phyloP scores from a whole-genome alignment of 2,888 invertebrate species.

The Platynereis dumerilii region DNA sequence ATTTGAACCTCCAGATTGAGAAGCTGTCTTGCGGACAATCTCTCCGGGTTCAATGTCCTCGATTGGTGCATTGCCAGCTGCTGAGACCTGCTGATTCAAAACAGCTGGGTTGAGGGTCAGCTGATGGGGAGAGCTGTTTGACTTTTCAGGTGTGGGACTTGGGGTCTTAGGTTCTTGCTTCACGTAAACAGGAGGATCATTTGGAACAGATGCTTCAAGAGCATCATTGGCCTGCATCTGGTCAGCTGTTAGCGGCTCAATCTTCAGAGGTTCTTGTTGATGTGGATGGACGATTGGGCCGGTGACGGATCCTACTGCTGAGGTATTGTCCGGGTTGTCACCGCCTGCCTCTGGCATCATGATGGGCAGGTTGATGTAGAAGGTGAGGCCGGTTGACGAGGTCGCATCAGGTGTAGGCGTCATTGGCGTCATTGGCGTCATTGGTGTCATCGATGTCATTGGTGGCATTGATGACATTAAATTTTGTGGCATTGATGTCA shows the following conservation, averaged over 20 bases:
- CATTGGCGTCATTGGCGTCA: not conserved
- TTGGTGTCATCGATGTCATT: not conserved
- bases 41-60: conserved; percentile 29
- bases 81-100: conserved; percentile 12
- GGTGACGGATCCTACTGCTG: not conserved
- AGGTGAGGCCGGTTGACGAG: conserved; percentile 9
- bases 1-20: not conserved
- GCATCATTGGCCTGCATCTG: too few relatives aligned
- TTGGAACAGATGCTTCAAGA: too few relatives aligned
- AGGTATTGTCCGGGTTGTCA: not conserved
- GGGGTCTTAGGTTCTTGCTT: conserved; percentile 12
- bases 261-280: too few relatives aligned
- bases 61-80: not conserved
- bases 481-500: not conserved
- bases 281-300: too few relatives aligned
- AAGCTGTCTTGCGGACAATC: not conserved
- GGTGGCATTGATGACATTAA: not conserved
- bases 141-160: not conserved
- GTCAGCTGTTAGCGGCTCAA: too few relatives aligned
- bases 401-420: not conserved
- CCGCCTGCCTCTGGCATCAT: not conserved
- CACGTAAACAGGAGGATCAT: conserved; percentile 4
- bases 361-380: conserved; percentile 22
- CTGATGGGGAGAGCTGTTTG: too few relatives aligned
- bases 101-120: not conserved